Conservation (phyloP, 2,113 vertebrate species). For the Perca flavescens region DNA sequence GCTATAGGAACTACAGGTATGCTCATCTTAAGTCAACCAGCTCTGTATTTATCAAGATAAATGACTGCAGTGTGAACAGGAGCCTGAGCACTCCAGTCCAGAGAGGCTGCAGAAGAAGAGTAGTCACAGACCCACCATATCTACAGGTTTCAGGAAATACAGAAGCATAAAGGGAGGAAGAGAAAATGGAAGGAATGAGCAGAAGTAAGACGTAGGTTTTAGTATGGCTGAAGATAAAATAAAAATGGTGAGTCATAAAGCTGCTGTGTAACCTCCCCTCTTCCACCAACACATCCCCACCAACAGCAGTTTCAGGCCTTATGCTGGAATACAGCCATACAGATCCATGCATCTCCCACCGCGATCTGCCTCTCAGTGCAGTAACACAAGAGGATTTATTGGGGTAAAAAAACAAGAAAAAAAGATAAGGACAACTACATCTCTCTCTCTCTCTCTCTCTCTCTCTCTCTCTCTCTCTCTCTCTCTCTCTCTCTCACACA, state of each 20-base stretch:
- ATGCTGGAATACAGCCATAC: constrained; percentile 46
- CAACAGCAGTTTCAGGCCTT: constrained; percentile 47
- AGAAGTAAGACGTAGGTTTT: constrained; percentile 19
- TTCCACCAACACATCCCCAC: constrained; percentile 16
- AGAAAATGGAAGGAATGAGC: constrained; percentile 9
- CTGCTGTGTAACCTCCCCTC: constrained; percentile 10
- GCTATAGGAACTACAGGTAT: constrained; percentile 9
- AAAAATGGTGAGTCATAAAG: constrained; percentile 55
- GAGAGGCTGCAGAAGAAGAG: constrained; percentile 21
- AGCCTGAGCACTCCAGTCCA: constrained; percentile 14
- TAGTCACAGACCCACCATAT: neutral
- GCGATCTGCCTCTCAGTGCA: constrained; percentile 66
- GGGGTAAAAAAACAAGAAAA: constrained; percentile 25
- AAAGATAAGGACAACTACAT: constrained; percentile 66
- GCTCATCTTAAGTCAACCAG: constrained; percentile 21
- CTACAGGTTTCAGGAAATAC: constrained; percentile 35
- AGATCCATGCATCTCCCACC: constrained; percentile 54
- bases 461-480: constrained; percentile 19
- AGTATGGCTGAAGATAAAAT: constrained; percentile 38
- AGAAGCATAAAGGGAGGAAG: constrained; percentile 20
- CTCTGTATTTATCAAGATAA: constrained; percentile 49
- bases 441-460: constrained; percentile 48
- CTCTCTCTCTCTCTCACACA: constrained; percentile 17
- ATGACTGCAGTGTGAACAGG: constrained; percentile 48
- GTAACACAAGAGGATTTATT: constrained; percentile 72